Evolutionary conservation across 2,797 vertebrate genomes (phyloP), one percentile per base, ranked within the genome.

Genomic region (Eospalax fontanierii): DNA sequence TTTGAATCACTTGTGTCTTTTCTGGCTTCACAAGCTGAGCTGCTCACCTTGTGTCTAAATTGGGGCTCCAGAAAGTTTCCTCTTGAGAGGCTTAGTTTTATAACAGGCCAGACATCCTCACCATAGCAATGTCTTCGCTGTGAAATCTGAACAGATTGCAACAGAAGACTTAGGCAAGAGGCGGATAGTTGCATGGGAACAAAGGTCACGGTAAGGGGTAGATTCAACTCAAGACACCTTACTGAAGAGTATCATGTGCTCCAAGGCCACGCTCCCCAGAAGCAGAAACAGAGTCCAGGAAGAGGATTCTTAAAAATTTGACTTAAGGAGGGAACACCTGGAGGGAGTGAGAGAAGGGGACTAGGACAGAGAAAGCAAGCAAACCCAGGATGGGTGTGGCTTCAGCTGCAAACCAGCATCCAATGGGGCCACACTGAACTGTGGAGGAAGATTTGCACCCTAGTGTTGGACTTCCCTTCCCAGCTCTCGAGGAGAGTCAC

Each of bases 31-130:
- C 18, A 28, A 70, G 24, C 63, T 46, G 35, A 61, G 79, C 43
- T 43, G 86, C 57, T 97, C 88, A 76, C 83, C 86, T 96, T 30
- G 76, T 43, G 28, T 94, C 61, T 93, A 24, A 63, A 26, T 3
- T 1, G 50, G 0, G 30, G 33, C 70, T 93, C n/a, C 22, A 86
- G 92, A 59, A 30, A 11, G 6, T 73, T 63, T 7, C 0, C 35
- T 76, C 78, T 15, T 8, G 46, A 65, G 46, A 1, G 10, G 8
- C 50, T 92, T 38, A 9, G 59, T 7, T 0, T 61, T 28, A 28
- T 7, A 14, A 28, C 16, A 33, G 40, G 10, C 2, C 3, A 38
- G 28, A 11, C 16, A 7, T 63, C 3, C 0, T 9, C 61, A 63
- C 33, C 26, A 15, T 26, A 19, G 28, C 6, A 19, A 9, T 1